phyloP scores from a whole-genome alignment of 2,797 vertebrate genomes.

The Poecilia picta region DNA sequence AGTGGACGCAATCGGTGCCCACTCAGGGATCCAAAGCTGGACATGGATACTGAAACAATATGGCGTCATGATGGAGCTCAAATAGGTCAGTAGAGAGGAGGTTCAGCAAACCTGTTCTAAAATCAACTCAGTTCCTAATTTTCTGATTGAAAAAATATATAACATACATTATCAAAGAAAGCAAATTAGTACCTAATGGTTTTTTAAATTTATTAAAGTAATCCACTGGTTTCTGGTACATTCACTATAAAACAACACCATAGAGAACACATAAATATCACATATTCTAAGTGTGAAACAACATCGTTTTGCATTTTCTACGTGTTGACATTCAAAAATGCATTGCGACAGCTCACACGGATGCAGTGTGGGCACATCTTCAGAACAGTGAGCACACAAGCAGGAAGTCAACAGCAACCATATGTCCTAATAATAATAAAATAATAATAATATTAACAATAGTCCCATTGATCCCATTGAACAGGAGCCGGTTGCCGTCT shows the following conservation, averaged over 20 bases:
- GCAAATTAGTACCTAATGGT: background rate
- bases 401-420: constrained; percentile 40
- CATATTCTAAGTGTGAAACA: constrained; percentile 34
- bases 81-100: constrained; percentile 11
- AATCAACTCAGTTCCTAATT: constrained; percentile 40
- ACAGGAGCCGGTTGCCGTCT: constrained; percentile 7
- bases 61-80: background rate
- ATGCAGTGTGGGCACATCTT: constrained; percentile 11
- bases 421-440: constrained; percentile 3
- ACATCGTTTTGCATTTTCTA: constrained; percentile 30
- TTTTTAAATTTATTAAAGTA: constrained; percentile 53
- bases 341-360: constrained; percentile 16
- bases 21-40: constrained; percentile 25
- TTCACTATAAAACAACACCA: constrained; percentile 58
- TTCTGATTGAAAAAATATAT: constrained; percentile 16
- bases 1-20: constrained; percentile 26
- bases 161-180: constrained; percentile 2
- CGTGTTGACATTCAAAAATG: constrained; percentile 50
- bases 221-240: constrained; percentile 47
- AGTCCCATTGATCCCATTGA: constrained; percentile 13
- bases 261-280: constrained; percentile 36
- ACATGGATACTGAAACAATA: constrained; percentile 11
- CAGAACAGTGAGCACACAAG: constrained; percentile 32
- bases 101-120: constrained; percentile 28
- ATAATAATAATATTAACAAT: constrained; percentile 2